phyloP scores from a whole-genome alignment of 2,888 invertebrate genomes.

The Trisateles emortualis region DNA sequence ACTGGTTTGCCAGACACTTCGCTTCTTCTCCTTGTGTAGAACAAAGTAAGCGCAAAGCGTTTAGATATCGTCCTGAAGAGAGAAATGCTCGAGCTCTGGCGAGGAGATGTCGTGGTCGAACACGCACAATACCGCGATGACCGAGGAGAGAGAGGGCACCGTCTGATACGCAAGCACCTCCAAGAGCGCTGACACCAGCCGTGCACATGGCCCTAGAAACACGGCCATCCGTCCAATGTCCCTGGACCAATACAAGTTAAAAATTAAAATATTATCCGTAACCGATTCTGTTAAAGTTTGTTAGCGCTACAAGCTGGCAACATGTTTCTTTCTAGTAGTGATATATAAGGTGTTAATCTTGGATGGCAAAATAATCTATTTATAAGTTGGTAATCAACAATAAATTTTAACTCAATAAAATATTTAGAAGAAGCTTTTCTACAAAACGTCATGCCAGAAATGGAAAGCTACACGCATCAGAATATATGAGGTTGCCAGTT shows the following conservation, averaged over 20 bases:
- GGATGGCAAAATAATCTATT: no score
- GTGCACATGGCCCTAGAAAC: constrained; percentile 89
- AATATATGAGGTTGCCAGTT: no score
- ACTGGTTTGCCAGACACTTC: constrained; percentile 59
- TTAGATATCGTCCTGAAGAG: constrained; percentile 86
- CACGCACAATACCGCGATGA: constrained; percentile 88
- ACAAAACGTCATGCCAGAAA: no score
- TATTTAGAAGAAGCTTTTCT: no score
- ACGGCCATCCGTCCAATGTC: constrained; percentile 97
- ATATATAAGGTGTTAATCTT: no score
- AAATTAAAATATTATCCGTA: no score
- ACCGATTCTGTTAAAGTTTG: no score
- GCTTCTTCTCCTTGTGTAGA: constrained; percentile 65
- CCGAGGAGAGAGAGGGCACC: constrained; percentile 87
- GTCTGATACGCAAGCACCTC: constrained; percentile 79
- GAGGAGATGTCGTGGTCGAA: constrained; percentile 87
- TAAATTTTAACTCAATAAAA: no score
- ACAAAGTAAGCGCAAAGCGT: constrained; percentile 72
- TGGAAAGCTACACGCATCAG: no score
- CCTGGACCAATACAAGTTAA: constrained; percentile 83
- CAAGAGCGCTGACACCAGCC: constrained; percentile 86
- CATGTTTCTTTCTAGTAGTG: no score
- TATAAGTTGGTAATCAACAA: no score
- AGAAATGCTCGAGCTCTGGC: constrained; percentile 85
- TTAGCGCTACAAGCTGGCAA: no score